Percentiles rank a stretch among this genome's conserved stretches.
These are phyloP conservation scores for Nyctalus aviator DNA, from an alignment of 2,797 vertebrate species.

Conservation along the genomic window DNA sequence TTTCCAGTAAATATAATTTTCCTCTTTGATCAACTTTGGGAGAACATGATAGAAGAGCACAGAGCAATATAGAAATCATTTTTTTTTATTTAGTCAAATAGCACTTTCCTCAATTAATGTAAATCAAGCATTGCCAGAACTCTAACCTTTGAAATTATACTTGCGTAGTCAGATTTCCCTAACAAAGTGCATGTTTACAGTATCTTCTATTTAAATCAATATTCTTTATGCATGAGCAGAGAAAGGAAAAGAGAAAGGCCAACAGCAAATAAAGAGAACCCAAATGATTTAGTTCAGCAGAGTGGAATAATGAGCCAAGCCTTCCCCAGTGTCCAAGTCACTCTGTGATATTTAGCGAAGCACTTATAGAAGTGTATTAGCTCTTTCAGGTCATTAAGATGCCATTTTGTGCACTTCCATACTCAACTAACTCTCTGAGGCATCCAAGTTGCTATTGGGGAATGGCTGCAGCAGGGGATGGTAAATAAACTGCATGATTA, in stretches of 20 bases:
- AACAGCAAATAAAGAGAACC: conserved; percentile 73
- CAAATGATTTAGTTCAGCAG: conserved; percentile 75
- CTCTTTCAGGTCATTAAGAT: conserved; percentile 72
- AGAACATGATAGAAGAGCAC: conserved; percentile 53
- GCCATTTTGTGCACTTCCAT: conserved; percentile 54
- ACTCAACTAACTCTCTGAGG: conserved; percentile 43
- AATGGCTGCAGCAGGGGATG: not conserved
- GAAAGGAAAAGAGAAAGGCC: conserved; percentile 78
- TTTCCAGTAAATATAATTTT: conserved; percentile 64
- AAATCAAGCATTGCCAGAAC: conserved; percentile 75
- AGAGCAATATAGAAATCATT: conserved; percentile 31
- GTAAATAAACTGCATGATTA: conserved; percentile 56
- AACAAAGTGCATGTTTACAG: conserved; percentile 78
- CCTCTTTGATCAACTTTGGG: conserved; percentile 44
- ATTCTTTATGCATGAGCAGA: conserved; percentile 78
- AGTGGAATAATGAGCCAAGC: conserved; percentile 76
- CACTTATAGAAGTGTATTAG: conserved; percentile 70
- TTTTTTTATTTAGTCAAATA: conserved; percentile 52
- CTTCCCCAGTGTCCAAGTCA: conserved; percentile 47
- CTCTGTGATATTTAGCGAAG: conserved; percentile 76
- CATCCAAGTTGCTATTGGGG: not conserved
- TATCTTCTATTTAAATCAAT: conserved; percentile 82
- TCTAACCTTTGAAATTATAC: conserved; percentile 79
- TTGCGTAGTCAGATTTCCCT: conserved; percentile 75
- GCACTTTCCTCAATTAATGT: conserved; percentile 75